Evolutionary conservation across 2,888 invertebrate species (phyloP), one percentile per base, ranked within the genome.

Genomic region (Lithophane leautieri): DNA sequence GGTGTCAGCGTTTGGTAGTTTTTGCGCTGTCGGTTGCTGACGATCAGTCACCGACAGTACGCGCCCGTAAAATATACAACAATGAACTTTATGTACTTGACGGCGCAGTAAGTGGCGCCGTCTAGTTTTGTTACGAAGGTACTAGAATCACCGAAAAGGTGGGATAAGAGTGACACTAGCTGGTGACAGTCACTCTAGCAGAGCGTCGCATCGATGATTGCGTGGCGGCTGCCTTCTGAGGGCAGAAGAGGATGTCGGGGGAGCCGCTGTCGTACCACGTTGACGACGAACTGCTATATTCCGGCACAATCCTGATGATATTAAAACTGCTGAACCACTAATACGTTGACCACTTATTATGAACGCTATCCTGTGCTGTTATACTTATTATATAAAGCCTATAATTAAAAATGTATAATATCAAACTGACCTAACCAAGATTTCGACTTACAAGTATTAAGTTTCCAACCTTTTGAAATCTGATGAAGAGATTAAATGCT

Each of bases 391-490:
- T 70, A 47, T 34, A 40, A 40, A 70, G 16, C 7, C 22, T 28
- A 3, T 16, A 47, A 34, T 56, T 63, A 16, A 44, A 62, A 79
- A 71, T 50, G 50, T 72, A 77, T 58, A 50, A 56, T 72, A 77
- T 58, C 44, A 34, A 58, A 42, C 28, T 79, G n/a, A 1, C 14
- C 14, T 40, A 68, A 77, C 58, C 42, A 71, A 82, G 47, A 78
- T 65, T 54, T 61, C 12, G n/a, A 54, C 28, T 66, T 56, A 52
- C 28, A 77, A 42, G 28, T 34, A 25, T 63, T 61, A 61, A 42
- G 68, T 65, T 72, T 78, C 52, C 6, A 73, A 50, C 44, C 67
- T 62, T 81, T 63, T 63, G 58, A 81, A 84, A 76, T 81, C 52
- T 22, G 72, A 76, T 73, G 44, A 81, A 68, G 67, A 76, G 60